Base-by-base conservation (phyloP, 2,113 vertebrate genomes). In the Clupea harengus region DNA sequence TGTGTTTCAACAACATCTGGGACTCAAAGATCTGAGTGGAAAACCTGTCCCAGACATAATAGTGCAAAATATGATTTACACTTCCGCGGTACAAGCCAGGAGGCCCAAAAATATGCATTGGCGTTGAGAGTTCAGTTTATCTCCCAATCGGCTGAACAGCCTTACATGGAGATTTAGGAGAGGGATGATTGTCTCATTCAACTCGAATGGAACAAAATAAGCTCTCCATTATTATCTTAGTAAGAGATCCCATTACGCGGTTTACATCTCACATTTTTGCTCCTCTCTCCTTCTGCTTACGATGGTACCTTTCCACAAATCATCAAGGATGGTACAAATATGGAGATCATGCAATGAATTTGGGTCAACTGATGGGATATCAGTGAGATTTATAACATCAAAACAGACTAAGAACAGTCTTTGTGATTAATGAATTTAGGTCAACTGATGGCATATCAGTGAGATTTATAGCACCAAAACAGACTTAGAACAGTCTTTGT, bases 41-140 rank as follows among this genome's bases (percentile, higher is more conserved):
- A 39, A 90, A 86, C 32, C 86, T 86, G 78, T 84, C 85, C 90
- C 87, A 91, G 88, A 89, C 84, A 90, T 87, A 88, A 92, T 89
- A 88, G 87, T 45, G n/a, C 82, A 88, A 82, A 90, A 86, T 89
- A 81, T 49, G 46, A 87, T 83, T 80, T 46, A 85, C 72, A 60
- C 81, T 45, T 39, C 67, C 47, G 60, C 45, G 20, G 44, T 15
- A 44, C 11, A 39, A 78, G 81, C 81, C 64, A 85, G 80, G 67
- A 85, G 47, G 25, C 57, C 78, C 25, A 11, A 32, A 81, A 57
- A 57, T 64, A 84, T 52, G 28, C 15, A 39, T 78, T 17, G 11
- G 72, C 39, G 72, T 72, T 72, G 64, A 11, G 15, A 32, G 32
- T 78, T 78, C 28, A 78, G 28, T 78, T 78, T 39, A 78, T 78